phyloP scores from a whole-genome alignment of 2,888 invertebrate genomes.

The Zaprionus lineosus region DNA sequence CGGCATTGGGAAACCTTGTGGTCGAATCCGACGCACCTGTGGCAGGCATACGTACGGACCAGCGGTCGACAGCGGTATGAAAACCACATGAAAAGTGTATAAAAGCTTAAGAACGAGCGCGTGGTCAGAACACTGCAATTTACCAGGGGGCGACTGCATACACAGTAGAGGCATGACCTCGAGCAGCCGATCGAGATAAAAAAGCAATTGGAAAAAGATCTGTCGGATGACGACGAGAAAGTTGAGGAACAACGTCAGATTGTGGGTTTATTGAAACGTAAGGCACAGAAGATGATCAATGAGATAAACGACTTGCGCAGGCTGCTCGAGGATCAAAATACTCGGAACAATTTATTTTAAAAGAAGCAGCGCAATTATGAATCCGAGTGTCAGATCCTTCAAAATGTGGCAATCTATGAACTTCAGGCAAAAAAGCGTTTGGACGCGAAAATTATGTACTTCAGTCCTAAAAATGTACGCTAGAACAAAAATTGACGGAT shows the following conservation, averaged over 20 bases:
- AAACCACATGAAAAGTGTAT: conserved; percentile 92
- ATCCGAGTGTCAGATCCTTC: no score
- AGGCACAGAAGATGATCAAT: conserved; percentile 93
- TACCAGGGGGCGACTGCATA: conserved; percentile 91
- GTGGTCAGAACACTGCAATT: conserved; percentile 92
- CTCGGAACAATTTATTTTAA: conserved; percentile 95
- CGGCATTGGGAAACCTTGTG: no score
- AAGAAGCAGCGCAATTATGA: conserved; percentile 98
- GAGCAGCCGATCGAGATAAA: conserved; percentile 94
- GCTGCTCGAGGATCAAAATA: conserved; percentile 95
- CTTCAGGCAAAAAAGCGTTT: no score
- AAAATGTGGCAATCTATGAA: no score
- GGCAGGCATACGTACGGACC: no score
- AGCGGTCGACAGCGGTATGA: no score
- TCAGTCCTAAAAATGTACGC: no score
- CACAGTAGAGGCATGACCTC: conserved; percentile 96
- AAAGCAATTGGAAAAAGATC: conserved; percentile 96
- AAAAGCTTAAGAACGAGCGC: conserved; percentile 92
- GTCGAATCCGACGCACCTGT: no score
- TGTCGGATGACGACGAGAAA: conserved; percentile 94
- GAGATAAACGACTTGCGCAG: conserved; percentile 96
- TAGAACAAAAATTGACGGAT: no score
- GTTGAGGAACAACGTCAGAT: conserved; percentile 96
- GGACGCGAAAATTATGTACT: no score
- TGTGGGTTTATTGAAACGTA: conserved; percentile 95